Evolutionary conservation across 2,888 invertebrate genomes (phyloP).

Genomic region (Sipha maydis): DNA sequence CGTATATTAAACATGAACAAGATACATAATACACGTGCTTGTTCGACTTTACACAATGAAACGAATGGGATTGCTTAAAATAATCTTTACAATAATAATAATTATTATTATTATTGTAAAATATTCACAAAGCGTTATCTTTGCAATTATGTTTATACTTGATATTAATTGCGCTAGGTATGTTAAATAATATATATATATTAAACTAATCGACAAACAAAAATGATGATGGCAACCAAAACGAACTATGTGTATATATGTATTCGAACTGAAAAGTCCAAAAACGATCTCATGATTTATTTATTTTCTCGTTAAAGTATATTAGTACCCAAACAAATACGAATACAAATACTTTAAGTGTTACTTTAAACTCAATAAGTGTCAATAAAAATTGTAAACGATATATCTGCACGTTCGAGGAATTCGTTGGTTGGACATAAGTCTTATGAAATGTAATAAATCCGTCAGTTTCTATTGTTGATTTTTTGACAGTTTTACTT

Average conservation of each 20-base stretch:
- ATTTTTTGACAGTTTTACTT: not conserved
- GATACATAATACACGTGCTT: constrained; percentile 12
- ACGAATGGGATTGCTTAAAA: not conserved
- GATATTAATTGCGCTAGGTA: not conserved
- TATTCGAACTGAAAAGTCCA: not conserved
- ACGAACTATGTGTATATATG: no score
- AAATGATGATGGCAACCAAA: not conserved
- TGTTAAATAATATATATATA: not conserved
- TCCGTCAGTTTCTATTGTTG: not conserved
- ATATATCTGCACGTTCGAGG: not conserved
- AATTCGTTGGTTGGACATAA: not conserved
- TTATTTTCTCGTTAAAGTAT: not conserved
- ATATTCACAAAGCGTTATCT: not conserved
- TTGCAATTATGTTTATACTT: not conserved
- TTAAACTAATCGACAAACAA: not conserved
- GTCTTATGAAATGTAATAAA: not conserved
- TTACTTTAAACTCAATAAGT: not conserved
- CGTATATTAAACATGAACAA: constrained; percentile 25
- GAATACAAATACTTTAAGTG: not conserved
- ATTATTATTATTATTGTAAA: not conserved
- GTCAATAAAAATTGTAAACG: not conserved
- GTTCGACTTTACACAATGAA: constrained; percentile 1
- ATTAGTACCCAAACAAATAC: no score
- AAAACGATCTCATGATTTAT: not conserved
- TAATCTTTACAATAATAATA: not conserved